Evolutionary conservation across 2,113 vertebrate genomes (phyloP).

Genomic region (Noctilio leporinus): DNA sequence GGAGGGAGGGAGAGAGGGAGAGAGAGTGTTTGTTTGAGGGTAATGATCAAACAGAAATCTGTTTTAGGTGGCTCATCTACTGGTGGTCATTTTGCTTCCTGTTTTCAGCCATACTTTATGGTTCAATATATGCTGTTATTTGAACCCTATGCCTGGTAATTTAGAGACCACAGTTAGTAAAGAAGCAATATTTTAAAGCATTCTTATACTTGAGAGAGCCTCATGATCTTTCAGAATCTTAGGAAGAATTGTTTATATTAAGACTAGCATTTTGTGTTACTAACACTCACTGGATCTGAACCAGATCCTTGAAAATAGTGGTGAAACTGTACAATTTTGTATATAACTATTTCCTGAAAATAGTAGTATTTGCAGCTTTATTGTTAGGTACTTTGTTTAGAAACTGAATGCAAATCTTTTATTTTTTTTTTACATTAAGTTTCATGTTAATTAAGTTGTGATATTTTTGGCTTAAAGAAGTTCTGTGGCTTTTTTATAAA

Average conservation of each 20-base stretch:
- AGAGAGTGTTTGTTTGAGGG: not conserved
- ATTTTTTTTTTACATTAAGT: not conserved
- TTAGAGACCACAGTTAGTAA: not conserved
- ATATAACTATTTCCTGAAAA: not conserved
- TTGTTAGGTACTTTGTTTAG: not conserved
- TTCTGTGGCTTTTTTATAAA: not conserved
- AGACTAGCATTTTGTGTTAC: not conserved
- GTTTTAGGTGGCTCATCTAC: not conserved
- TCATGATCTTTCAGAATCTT: not conserved
- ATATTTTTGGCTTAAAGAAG: not conserved
- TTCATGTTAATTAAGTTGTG: slow-evolving; percentile 17
- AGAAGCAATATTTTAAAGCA: not conserved
- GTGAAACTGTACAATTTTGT: not conserved
- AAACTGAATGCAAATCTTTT: not conserved
- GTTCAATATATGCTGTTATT: not conserved
- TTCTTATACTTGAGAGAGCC: not conserved
- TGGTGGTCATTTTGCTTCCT: not conserved
- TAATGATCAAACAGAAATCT: not conserved
- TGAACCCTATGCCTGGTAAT: not conserved
- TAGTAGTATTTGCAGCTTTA: not conserved
- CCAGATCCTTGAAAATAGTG: not conserved
- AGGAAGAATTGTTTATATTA: not conserved
- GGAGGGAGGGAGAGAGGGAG: too few relatives aligned
- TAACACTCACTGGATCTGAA: not conserved
- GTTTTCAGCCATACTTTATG: not conserved